These are phyloP conservation scores for Steinernema khuongi DNA, from an alignment of 1,140 invertebrate species.

Conservation along the genomic window DNA sequence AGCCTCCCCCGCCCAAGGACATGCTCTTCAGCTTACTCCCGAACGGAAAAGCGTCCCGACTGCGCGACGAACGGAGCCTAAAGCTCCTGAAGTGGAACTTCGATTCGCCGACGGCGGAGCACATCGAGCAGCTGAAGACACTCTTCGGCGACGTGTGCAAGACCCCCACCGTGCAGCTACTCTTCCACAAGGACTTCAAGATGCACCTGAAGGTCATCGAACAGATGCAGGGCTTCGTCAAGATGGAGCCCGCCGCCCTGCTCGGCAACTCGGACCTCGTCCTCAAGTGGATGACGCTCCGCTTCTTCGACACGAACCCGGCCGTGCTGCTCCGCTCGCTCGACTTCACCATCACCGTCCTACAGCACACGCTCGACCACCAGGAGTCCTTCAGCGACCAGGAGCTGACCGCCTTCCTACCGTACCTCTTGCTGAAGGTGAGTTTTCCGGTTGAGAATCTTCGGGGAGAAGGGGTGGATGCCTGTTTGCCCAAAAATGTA, in stretches of 20 bases:
- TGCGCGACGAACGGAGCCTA: conserved; percentile 30
- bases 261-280: conserved; percentile 87
- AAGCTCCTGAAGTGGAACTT: conserved; percentile 89
- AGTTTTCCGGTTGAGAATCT: conserved; percentile 26
- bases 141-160: conserved; percentile 72
- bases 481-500: too few species aligned
- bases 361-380: conserved; percentile 72
- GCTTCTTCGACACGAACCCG: conserved; percentile 97
- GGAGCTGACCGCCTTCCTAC: conserved; percentile 86
- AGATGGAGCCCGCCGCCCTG: conserved; percentile 71
- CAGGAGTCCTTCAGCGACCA: conserved; percentile 80
- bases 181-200: conserved; percentile 93
- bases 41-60: conserved; percentile 1
- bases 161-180: conserved; percentile 73
- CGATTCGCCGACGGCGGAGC: conserved; percentile 77
- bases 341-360: conserved; percentile 79
- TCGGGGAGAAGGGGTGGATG: too few species aligned
- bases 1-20: conserved; percentile 66
- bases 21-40: neutral
- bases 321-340: conserved; percentile 78
- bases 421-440: conserved; percentile 84
- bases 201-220: conserved; percentile 93
- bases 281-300: conserved; percentile 86
- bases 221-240: conserved; percentile 70
- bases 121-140: conserved; percentile 80